phyloP scores from a whole-genome alignment of 2,888 invertebrate genomes.

The Melanostoma mellinum region DNA sequence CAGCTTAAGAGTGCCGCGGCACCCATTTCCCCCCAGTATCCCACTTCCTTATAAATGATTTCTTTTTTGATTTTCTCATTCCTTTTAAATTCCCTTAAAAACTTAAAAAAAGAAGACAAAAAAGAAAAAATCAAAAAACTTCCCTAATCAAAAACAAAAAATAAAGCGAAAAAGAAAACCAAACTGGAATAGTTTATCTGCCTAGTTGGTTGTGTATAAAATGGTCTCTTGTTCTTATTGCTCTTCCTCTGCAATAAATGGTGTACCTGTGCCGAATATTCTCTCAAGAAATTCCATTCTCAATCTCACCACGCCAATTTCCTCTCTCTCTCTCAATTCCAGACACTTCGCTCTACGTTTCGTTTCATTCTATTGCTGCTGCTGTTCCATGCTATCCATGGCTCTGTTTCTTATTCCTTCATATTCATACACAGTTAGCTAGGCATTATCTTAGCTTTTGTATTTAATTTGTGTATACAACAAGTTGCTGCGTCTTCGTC shows the following conservation, averaged over 20 bases:
- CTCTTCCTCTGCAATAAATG: conserved; percentile 24
- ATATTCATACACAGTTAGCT: conserved; percentile 68
- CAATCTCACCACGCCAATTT: conserved; percentile 53
- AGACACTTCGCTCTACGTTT: conserved; percentile 18
- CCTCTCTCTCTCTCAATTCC: conserved; percentile 13
- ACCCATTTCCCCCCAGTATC: not conserved
- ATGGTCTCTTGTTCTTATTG: conserved; percentile 33
- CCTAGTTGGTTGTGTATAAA: conserved; percentile 30
- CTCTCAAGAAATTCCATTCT: conserved; percentile 67
- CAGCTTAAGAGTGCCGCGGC: not conserved
- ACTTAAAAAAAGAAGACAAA: conserved; percentile 3
- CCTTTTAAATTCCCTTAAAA: conserved; percentile 54
- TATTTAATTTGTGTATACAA: conserved; percentile 72
- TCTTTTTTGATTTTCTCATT: conserved; percentile 39
- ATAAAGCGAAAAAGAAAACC: conserved; percentile 5
- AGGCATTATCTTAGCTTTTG: conserved; percentile 71
- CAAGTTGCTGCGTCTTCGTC: conserved; percentile 54
- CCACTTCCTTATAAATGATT: not conserved
- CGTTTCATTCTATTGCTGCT: conserved; percentile 10
- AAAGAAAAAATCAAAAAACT: conserved; percentile 52
- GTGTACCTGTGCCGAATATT: conserved; percentile 12
- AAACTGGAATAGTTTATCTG: conserved; percentile 64
- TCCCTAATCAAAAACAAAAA: conserved; percentile 44
- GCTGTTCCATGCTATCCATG: conserved; percentile 12
- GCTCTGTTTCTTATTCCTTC: conserved; percentile 26